A percentile compares a stretch with the other conserved stretches of the same genome.
Conservation (phyloP, 2,113 vertebrate genomes). For the Asarcornis scutulata region DNA sequence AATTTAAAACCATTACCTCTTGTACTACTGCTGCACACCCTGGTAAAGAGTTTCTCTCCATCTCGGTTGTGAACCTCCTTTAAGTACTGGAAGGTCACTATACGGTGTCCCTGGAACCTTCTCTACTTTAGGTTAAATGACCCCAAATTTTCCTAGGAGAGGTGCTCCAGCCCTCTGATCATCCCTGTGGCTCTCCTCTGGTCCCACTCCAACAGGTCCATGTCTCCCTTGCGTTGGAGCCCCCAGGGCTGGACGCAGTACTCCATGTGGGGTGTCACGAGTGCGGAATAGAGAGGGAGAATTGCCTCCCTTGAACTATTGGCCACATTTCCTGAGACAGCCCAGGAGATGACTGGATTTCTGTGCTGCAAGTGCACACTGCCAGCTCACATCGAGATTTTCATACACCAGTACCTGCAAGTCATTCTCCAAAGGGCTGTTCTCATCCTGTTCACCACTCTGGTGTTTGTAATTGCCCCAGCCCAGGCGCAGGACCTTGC, state of each 20-base stretch:
- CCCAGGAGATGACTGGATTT: not conserved
- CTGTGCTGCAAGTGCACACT: not conserved
- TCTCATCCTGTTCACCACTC: not conserved
- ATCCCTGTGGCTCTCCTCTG: not conserved
- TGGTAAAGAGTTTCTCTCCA: no score
- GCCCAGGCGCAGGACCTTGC: no score
- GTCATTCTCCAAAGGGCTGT: not conserved
- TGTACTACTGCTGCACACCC: not conserved
- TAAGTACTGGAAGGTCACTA: not conserved
- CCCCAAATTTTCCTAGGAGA: not conserved
- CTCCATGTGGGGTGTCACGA: not conserved
- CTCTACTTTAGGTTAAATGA: not conserved
- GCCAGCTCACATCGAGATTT: not conserved
- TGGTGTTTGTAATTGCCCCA: not conserved
- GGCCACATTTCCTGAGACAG: not conserved
- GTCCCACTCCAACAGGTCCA: not conserved
- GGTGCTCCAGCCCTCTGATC: not conserved
- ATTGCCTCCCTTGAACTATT: not conserved
- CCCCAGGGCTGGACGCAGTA: not conserved
- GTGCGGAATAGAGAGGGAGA: not conserved
- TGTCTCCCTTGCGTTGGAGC: not conserved
- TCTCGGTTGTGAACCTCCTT: not conserved
- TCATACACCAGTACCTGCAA: not conserved
- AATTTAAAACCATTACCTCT: not conserved
- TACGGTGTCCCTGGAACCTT: not conserved